Base-by-base conservation (phyloP, 2,797 vertebrate genomes). In the Trachops cirrhosus region DNA sequence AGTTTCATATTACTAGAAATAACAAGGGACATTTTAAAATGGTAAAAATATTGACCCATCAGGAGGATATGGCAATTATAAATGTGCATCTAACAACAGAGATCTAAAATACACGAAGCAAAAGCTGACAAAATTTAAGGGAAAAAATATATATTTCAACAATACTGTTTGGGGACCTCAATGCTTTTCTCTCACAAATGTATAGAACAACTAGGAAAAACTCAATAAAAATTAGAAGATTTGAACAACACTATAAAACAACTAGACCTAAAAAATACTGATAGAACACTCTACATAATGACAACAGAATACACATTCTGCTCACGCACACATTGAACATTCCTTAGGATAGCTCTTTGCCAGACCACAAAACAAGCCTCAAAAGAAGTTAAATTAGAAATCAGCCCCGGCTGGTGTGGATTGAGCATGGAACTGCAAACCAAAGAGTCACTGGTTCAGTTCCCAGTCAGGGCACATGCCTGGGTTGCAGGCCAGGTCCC, bases 301-400 rank as follows among this genome's bases (percentile, higher is more conserved):
- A 6, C 6, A 73, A 34, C 24, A 59, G 74, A 71, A 82, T 41
- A 68, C 44, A 91, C 21, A 34, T 86, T 91, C 70, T 90, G 50
- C 41, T 70, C 34, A 87, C 18, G 12, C 4, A 16, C 2, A 57
- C 16, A 12, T 9, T 44, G 37, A 83, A 62, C 24, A 1, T 32
- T 80, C 54, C 82, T 32, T 46, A 74, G 21, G 37, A 62, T 5
- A 91, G 11, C 37, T 26, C 12, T 87, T 74, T n/a, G 39, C 34
- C 67, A 75, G 29, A 44, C 8, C 46, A 84, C 34, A 84, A 89
- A 74, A 46, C 14, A 90, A 86, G 2, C 46, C 15, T 70, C 48
- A 86, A 21, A 89, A 75, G 32, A 0, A 86, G 48, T 74, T 46
- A 93, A 93, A 89, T 67, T 86, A 79, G 19, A 96, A 93, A 80